Conservation (phyloP, 2,888 invertebrate genomes). For the Lochmaea crataegi region DNA sequence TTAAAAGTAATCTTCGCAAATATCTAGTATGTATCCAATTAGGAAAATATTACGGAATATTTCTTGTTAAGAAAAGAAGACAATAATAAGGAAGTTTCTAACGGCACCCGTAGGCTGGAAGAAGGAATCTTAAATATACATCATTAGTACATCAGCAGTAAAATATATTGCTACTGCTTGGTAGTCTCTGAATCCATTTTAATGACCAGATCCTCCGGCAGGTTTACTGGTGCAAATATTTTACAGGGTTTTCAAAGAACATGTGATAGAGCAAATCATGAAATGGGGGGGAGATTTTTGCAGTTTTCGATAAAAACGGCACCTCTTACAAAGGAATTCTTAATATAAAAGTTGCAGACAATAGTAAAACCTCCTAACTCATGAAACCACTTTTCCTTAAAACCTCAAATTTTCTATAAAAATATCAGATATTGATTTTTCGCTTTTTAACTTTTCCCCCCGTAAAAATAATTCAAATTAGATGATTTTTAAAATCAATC, state of each 20-base stretch:
- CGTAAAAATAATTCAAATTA: too few species aligned
- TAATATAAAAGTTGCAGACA: too few species aligned
- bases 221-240: not conserved
- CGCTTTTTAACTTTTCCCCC: too few species aligned
- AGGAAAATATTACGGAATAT: constrained; percentile 2
- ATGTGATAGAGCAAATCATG: too few species aligned
- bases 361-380: too few species aligned
- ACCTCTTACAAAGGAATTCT: too few species aligned
- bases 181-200: constrained; percentile 16
- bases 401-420: too few species aligned
- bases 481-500: too few species aligned
- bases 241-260: not conserved
- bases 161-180: constrained; percentile 22
- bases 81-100: constrained; percentile 19
- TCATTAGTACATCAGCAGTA: constrained; percentile 21
- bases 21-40: not conserved
- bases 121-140: constrained; percentile 15
- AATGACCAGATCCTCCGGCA: constrained; percentile 7
- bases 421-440: too few species aligned
- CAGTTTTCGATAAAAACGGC: too few species aligned
- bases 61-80: not conserved
- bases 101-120: constrained; percentile 2
- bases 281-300: too few species aligned
- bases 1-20: not conserved
- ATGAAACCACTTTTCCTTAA: too few species aligned